Percentiles rank a stretch among this genome's conserved stretches.
These are phyloP conservation scores for Callocephalon fimbriatum DNA, from an alignment of 2,113 vertebrate genomes.

Conservation along the genomic window DNA sequence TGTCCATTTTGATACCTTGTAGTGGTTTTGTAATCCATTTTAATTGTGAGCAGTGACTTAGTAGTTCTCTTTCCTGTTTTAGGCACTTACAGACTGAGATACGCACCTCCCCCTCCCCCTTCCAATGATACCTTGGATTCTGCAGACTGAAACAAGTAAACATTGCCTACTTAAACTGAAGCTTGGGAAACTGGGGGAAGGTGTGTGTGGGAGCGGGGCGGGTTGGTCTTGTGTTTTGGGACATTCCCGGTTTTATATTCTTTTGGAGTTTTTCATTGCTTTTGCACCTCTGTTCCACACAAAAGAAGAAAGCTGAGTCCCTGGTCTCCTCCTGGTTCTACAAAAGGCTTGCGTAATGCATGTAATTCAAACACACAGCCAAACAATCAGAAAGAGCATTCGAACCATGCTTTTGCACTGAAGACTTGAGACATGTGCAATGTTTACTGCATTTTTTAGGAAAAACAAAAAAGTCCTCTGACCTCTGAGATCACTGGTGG, in stretches of 20 bases:
- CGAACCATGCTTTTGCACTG: slow-evolving; percentile 80
- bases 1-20: slow-evolving; percentile 70
- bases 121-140: slow-evolving; percentile 89
- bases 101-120: slow-evolving; percentile 87
- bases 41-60: slow-evolving; percentile 80
- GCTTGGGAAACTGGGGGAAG: slow-evolving; percentile 71
- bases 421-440: slow-evolving; percentile 83
- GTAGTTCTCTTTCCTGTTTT: slow-evolving; percentile 86
- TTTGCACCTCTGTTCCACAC: slow-evolving; percentile 70
- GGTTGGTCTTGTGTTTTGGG: slow-evolving; percentile 67
- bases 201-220: slow-evolving; percentile 47
- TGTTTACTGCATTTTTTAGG: slow-evolving; percentile 80
- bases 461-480: slow-evolving; percentile 69
- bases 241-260: slow-evolving; percentile 66
- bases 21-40: slow-evolving; percentile 74
- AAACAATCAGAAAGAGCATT: slow-evolving; percentile 72
- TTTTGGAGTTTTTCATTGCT: slow-evolving; percentile 73
- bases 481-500: slow-evolving; percentile 77
- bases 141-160: slow-evolving; percentile 88
- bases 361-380: slow-evolving; percentile 70
- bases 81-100: slow-evolving; percentile 94
- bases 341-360: slow-evolving; percentile 75
- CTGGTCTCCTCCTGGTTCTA: slow-evolving; percentile 71
- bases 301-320: slow-evolving; percentile 75
- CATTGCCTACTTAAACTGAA: slow-evolving; percentile 79